phyloP scores from a whole-genome alignment of 2,888 invertebrate genomes.

The Heliconius sara region DNA sequence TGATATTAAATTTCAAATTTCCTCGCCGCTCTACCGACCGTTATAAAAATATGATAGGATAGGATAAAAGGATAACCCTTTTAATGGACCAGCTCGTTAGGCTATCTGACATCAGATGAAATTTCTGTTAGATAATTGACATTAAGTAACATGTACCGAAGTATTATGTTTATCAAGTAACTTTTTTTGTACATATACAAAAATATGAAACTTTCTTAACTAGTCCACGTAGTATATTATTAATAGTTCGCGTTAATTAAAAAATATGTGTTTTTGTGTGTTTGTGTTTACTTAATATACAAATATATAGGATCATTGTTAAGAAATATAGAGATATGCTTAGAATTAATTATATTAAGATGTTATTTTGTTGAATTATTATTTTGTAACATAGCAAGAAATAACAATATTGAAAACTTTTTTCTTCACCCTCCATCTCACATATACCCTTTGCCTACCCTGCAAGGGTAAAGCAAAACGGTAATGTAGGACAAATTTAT shows the following conservation, averaged over 20 bases:
- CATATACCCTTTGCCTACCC: too few species aligned
- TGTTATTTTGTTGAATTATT: too few species aligned
- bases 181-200: background rate
- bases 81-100: conserved; percentile 49
- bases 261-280: too few species aligned
- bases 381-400: too few species aligned
- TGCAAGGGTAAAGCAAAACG: too few species aligned
- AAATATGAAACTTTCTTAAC: background rate
- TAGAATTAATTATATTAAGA: too few species aligned
- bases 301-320: background rate
- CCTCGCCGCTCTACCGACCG: conserved; percentile 34
- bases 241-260: too few species aligned
- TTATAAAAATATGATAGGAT: conserved; percentile 46
- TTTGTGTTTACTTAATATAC: background rate
- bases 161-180: conserved; percentile 20
- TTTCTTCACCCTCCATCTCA: too few species aligned
- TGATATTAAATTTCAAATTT: conserved; percentile 41
- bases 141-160: conserved; percentile 28
- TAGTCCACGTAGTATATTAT: background rate
- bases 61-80: conserved; percentile 47
- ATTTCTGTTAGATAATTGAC: conserved; percentile 31
- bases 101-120: conserved; percentile 34
- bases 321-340: background rate
- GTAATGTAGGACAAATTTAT: too few species aligned
- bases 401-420: too few species aligned